Base-by-base conservation (phyloP, 1,140 invertebrate species). In the Myzus persicae region DNA sequence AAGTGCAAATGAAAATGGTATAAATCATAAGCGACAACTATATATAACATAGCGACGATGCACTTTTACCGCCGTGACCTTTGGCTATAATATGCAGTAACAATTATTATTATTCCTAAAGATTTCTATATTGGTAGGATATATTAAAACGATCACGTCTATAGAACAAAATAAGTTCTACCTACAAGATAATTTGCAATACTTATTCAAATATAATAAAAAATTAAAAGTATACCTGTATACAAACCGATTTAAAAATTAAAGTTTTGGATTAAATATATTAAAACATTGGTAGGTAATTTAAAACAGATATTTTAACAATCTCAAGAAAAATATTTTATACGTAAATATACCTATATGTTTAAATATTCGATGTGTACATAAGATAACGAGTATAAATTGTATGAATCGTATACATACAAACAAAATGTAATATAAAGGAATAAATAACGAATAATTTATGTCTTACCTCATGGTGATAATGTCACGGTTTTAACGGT, bases 401-500 rank as follows among this genome's bases (percentile, higher is more conserved):
- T 46, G 85, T 44, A 48, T 48, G 18, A 48, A 46, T 87, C 20
- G 42, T n/a, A 84, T 82, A 7, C 4, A n/a, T 26, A 88, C 42
- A 36, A 36, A 9, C 18, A 48, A 48, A 88, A 88, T 51, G 87
- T 36, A 88, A 51, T 51, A 36, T 22, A 88, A 51, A 88, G 8
- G 8, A 51, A 88, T 88, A 88, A 88, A 88, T 88, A 48, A 85
- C 84, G 11, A 42, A 88, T 48, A 48, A 88, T 48, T 48, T 88
- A 88, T 88, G 87, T 20, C 36, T 48, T 88, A 46, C 20, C 44
- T 48, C 18, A 36, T 24, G 87, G 44, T 88, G 87, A 88, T 88
- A 88, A 51, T 48, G 44, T 48, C 46, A 88, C 6, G 1, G 26
- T 36, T 88, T 48, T 88, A 51, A 88, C 44, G 44, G 87, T 51